Evolutionary conservation across 2,113 vertebrate genomes (phyloP).

Genomic region (Python bivittatus): DNA sequence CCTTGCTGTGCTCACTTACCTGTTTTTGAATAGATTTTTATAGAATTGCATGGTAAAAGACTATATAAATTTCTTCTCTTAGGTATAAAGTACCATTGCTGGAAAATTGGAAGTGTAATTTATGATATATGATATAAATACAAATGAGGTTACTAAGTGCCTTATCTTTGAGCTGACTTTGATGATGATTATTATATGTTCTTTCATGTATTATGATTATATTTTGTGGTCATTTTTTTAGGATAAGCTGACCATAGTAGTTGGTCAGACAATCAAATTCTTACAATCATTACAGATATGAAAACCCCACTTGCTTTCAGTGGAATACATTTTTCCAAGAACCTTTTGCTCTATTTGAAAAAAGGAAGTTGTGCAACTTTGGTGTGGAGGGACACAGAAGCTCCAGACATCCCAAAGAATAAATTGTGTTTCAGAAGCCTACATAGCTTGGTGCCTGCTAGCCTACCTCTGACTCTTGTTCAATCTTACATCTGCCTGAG

Average conservation of each 20-base stretch:
- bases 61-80: not conserved
- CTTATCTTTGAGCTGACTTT: not conserved
- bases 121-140: not conserved
- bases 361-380: not conserved
- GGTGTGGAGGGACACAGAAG: not conserved
- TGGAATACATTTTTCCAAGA: not conserved
- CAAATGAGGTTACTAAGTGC: not conserved
- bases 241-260: not conserved
- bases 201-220: not conserved
- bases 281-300: not conserved
- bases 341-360: not conserved
- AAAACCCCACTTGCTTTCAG: not conserved
- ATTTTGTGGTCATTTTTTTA: not conserved
- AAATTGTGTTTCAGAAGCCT: not conserved
- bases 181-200: not conserved
- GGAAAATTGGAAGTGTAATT: not conserved
- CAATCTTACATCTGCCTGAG: not conserved
- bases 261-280: not conserved
- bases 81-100: not conserved
- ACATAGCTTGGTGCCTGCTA: not conserved
- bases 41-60: not conserved
- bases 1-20: not conserved
- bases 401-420: not conserved
- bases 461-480: not conserved
- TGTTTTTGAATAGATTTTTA: not conserved